Conservation (phyloP, 1,140 invertebrate genomes). For the Drosophila persimilis region DNA sequence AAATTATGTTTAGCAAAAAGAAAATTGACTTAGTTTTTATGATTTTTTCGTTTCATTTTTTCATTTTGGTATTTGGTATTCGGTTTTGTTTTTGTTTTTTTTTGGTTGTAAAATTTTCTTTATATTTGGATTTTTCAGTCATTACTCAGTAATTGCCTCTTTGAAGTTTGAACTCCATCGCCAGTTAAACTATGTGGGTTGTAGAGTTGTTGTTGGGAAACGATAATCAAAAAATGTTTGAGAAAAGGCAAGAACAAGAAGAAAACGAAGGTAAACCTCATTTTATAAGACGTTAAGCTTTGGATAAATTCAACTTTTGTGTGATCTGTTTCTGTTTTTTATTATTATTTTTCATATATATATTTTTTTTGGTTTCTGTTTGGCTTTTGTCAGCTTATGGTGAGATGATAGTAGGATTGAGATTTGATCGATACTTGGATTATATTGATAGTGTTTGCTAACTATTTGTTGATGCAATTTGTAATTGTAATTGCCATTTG, state of each 20-base stretch:
- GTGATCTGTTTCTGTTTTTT: constrained; percentile 23
- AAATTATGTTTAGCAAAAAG: constrained; percentile 80
- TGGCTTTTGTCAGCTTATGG: constrained; percentile 19
- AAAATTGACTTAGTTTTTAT: constrained; percentile 54
- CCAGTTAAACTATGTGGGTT: constrained; percentile 91
- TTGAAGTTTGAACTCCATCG: constrained; percentile 97
- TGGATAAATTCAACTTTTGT: constrained; percentile 46
- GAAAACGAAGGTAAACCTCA: constrained; percentile 79
- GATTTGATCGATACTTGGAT: constrained; percentile 2
- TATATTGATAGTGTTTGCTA: neutral
- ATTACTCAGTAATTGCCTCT: constrained; percentile 93
- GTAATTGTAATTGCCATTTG: neutral
- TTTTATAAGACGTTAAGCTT: constrained; percentile 73
- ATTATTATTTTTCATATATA: constrained; percentile 2
- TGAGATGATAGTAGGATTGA: constrained; percentile 7
- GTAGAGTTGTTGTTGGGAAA: constrained; percentile 70
- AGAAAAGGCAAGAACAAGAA: constrained; percentile 79
- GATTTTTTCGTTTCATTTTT: constrained; percentile 36
- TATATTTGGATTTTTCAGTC: constrained; percentile 74
- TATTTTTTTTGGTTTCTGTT: neutral
- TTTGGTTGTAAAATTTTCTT: constrained; percentile 33
- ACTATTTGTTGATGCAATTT: neutral
- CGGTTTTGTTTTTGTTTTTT: constrained; percentile 34
- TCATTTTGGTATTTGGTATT: constrained; percentile 28
- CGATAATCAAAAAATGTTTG: constrained; percentile 79